These are phyloP conservation scores for Pachypsylla venusta DNA, from an alignment of 1,140 invertebrate species.

Conservation along the genomic window DNA sequence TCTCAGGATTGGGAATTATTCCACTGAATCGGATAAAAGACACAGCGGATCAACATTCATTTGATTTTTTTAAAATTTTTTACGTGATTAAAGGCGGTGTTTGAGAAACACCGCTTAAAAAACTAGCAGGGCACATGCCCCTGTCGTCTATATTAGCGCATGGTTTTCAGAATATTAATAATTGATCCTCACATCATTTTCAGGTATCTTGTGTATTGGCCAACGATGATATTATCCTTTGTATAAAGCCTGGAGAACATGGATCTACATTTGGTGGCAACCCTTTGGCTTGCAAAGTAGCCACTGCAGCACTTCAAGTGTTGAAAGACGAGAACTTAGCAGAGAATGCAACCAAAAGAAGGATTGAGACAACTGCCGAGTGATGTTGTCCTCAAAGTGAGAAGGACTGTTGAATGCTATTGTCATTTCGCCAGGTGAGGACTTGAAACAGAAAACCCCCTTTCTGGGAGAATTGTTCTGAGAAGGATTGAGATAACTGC, in stretches of 20 bases:
- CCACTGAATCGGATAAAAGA: no score
- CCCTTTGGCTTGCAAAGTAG: constrained; percentile 56
- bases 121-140: no score
- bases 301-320: constrained; percentile 38
- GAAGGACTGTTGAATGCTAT: constrained; percentile 66
- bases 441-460: no score
- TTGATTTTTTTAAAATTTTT: no score
- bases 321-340: constrained; percentile 58
- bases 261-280: constrained; percentile 77
- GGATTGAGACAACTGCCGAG: constrained; percentile 44
- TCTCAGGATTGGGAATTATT: no score
- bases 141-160: no score
- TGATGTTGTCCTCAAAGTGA: constrained; percentile 43
- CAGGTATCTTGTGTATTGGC: constrained; percentile 57
- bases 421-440: constrained; percentile 48
- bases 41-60: no score
- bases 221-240: constrained; percentile 53
- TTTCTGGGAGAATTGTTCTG: constrained; percentile 49
- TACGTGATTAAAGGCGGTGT: no score
- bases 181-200: no score
- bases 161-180: no score
- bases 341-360: constrained; percentile 47
- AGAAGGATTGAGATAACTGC: constrained; percentile 40
- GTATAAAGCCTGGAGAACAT: constrained; percentile 59
- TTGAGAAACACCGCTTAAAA: no score